Percentiles rank a stretch among this genome's conserved stretches.
These are phyloP conservation scores for Onychomys arenicola DNA, from an alignment of 2,797 vertebrate species.

Conservation along the genomic window DNA sequence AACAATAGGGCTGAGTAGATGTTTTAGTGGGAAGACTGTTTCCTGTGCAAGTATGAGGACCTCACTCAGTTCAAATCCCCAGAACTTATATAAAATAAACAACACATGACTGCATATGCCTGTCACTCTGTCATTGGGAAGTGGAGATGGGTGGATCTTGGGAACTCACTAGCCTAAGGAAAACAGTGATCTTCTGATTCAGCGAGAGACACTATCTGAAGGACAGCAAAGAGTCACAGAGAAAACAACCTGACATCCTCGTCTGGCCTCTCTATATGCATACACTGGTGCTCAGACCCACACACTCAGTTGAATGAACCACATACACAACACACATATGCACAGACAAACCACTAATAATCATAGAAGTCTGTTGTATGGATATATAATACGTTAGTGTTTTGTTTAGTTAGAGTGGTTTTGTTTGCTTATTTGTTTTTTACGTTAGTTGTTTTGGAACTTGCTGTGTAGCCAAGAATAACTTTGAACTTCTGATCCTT, in stretches of 20 bases:
- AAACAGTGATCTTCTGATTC: neutral
- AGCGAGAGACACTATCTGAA: neutral
- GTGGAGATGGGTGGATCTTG: neutral
- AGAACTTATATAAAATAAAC: neutral
- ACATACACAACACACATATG: neutral
- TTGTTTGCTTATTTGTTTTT: neutral
- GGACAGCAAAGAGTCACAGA: neutral
- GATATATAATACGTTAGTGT: slow-evolving; percentile 26
- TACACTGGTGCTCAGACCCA: neutral
- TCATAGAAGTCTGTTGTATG: slow-evolving; percentile 1
- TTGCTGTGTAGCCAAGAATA: neutral
- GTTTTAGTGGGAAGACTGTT: neutral
- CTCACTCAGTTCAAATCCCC: neutral
- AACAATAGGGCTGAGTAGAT: neutral
- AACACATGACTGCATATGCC: neutral
- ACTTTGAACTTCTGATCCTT: neutral
- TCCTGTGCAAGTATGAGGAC: neutral
- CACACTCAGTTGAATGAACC: neutral
- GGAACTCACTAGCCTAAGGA: neutral
- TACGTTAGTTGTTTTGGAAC: neutral
- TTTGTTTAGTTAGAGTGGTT: neutral
- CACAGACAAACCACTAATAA: neutral
- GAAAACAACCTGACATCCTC: neutral
- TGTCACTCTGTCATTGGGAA: neutral
- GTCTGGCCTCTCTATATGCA: neutral